Percentiles rank a stretch among this genome's conserved stretches.
These are phyloP conservation scores for Tetragonisca angustula DNA, from an alignment of 2,888 invertebrate genomes.

Conservation along the genomic window DNA sequence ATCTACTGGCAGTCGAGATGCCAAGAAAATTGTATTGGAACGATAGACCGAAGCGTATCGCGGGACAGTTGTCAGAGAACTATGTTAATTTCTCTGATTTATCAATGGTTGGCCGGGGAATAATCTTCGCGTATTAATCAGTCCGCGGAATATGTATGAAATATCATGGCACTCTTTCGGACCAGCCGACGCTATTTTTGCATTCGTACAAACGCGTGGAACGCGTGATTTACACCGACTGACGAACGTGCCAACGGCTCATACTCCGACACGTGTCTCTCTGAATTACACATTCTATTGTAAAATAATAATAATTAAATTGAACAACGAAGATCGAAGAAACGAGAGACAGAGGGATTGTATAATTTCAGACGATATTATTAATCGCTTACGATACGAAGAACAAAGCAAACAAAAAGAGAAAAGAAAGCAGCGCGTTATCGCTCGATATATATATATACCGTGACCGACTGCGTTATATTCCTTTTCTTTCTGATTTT, in stretches of 20 bases:
- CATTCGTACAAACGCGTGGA: constrained; percentile 43
- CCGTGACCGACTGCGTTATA: background rate
- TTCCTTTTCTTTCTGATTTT: background rate
- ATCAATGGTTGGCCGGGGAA: constrained; percentile 48
- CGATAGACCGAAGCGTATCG: background rate
- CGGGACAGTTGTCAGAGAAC: constrained; percentile 33
- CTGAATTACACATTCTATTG: constrained; percentile 7
- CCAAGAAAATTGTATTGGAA: background rate
- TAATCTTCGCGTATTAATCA: constrained; percentile 60
- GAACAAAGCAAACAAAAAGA: background rate
- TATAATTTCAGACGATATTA: too few relatives aligned
- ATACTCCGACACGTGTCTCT: constrained; percentile 48
- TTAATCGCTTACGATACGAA: too few relatives aligned
- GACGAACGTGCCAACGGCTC: constrained; percentile 45
- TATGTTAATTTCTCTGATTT: constrained; percentile 63
- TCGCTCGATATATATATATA: background rate
- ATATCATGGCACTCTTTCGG: constrained; percentile 48
- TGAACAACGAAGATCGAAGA: background rate
- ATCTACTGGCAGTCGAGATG: background rate
- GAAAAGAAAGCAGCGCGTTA: background rate
- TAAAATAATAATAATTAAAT: background rate
- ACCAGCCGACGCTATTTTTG: constrained; percentile 53
- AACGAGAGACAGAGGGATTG: background rate
- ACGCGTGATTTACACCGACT: constrained; percentile 29
- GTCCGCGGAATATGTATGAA: constrained; percentile 60